Base-by-base conservation (phyloP, 2,888 invertebrate genomes). In the Drosophila anceps region DNA sequence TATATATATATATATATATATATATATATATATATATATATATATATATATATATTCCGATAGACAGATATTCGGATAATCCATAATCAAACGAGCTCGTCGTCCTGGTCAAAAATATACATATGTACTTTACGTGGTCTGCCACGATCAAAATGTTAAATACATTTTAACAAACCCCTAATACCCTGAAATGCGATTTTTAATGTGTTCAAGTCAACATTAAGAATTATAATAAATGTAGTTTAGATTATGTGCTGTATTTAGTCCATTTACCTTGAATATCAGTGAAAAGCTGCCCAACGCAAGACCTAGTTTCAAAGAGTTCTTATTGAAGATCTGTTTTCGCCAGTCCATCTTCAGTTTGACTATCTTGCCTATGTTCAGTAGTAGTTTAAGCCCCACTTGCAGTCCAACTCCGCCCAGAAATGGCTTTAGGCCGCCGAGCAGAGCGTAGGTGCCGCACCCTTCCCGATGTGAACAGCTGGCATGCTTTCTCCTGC, bases 381-480 rank as follows among this genome's bases (percentile, higher is more conserved):
- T 94, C 33, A 95, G 92, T 46, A 95, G 81, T 68, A 95, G 83
- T 85, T 94, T 95, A 37, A 96, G 90, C 24, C 93, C 93, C 61
- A 95, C 88, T 91, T 95, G 95, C 29, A 94, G 91, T 15, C 94
- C 94, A 70, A 95, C 92, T n/a, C 96, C 95, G 61, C 94, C 92
- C 41, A 94, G 90, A 85, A 95, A 95, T 82, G 95, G 93, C 91
- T 94, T 94, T 8, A 93, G 84, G 20, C 94, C 93, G 57, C 95
- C 91, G 12, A 85, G 18, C 0, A 95, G 76, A 60, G 94, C 92
- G 83, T 95, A 95, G 86, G 94, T 93, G 24, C 93, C 81, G 87
- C 96, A 96, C 81, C 95, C 95, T 76, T 94, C 92, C 0, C 69
- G 94, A 93, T 96, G 96, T 31, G 95, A 94, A 91, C 96, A 96